Evolutionary conservation across 2,888 invertebrate species (phyloP), one percentile per base, ranked within the genome.

Genomic region (Ctenicera cuprea): DNA sequence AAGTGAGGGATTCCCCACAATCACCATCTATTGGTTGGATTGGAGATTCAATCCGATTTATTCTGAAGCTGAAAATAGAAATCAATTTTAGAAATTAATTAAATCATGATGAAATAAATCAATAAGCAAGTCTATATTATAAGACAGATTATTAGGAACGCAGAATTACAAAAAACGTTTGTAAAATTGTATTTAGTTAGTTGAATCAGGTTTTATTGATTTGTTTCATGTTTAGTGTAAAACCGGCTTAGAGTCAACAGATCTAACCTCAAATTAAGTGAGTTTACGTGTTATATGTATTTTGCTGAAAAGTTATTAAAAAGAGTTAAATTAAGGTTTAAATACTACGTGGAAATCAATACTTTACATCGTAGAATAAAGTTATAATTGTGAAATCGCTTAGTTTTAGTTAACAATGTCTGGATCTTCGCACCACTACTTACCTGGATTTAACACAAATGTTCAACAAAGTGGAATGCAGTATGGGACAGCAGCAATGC

Each of bases 1-100:
- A 90, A 0, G 97, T 97, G 30, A 97, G 88, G 2, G 96, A 96
- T 83, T 97, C 97, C 0, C 95, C 96, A 80, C 96, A 97, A 83
- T 97, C 96, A 0, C 95, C 95, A 26, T 95, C 95, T 87, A 94
- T 95, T 1, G 94, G 93, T 38, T 92, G 90, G 59, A 97, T 96
- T 0, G 96, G 96, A 0, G 96, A 95, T 83, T 96, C 95, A 75
- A 96, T 96, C 38, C 95, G 91, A 86, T 96, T 95, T 79, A 96
- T 95, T 22, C 96, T 92, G 83, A 96, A 96, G 83, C 95, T 96
- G 81, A 8, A 87, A 84, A n/a, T 26, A 3, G 26, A 3, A 26
- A 26, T 26, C n/a, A n/a, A n/a, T 26, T 26, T 12, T 2, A 26
- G 8, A 54, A 59, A 45, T 48, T 26, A 38, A 48, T 57, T 57